These are phyloP conservation scores for Triplophysa bombifrons DNA, from an alignment of 2,797 vertebrate genomes.

Conservation along the genomic window DNA sequence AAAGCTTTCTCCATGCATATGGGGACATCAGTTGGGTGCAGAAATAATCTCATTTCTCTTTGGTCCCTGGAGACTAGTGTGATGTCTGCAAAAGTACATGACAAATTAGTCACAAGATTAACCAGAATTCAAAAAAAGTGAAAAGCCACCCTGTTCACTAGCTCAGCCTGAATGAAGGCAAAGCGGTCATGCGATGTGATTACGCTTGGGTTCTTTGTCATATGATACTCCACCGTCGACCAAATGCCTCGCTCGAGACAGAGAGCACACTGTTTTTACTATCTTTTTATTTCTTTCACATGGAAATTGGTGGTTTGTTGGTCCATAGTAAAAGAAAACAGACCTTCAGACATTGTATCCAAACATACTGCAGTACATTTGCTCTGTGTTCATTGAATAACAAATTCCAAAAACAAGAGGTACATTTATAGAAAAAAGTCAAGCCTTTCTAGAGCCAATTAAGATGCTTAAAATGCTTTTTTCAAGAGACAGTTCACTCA, in stretches of 20 bases:
- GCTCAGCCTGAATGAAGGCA: slow-evolving; percentile 1
- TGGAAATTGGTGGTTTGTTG: not conserved
- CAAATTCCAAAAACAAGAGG: not conserved
- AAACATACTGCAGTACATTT: not conserved
- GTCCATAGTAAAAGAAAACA: not conserved
- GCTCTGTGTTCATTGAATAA: not conserved
- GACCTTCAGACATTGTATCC: not conserved
- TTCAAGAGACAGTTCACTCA: no score
- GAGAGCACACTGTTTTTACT: slow-evolving; percentile 22
- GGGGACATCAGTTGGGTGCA: not conserved
- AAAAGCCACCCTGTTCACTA: slow-evolving; percentile 17
- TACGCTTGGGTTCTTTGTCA: slow-evolving; percentile 20
- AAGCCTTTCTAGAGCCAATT: not conserved
- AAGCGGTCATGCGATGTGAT: slow-evolving; percentile 30
- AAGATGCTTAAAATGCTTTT: no score
- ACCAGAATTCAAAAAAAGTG: slow-evolving; percentile 4
- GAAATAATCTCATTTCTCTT: slow-evolving; percentile 28
- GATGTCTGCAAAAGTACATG: slow-evolving; percentile 3
- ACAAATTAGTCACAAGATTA: slow-evolving; percentile 39
- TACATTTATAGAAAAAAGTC: not conserved
- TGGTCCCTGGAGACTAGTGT: not conserved
- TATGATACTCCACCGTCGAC: slow-evolving; percentile 16
- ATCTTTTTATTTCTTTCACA: slow-evolving; percentile 23
- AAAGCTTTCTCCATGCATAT: not conserved
- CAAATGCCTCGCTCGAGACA: slow-evolving; percentile 37